Conservation (phyloP, 2,888 invertebrate genomes). For the Hypselothyrea guttata region DNA sequence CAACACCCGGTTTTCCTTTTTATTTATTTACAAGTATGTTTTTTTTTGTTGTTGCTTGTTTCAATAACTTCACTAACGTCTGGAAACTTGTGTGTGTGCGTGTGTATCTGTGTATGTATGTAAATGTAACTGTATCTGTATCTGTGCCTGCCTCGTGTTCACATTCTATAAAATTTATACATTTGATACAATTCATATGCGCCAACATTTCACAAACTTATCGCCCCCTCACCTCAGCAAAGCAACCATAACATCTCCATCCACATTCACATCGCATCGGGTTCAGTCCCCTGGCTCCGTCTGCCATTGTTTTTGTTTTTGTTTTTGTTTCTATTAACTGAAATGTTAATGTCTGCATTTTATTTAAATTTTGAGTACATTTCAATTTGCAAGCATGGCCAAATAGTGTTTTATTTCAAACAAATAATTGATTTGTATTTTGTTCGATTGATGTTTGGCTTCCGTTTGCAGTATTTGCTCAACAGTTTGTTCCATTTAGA, state of each 20-base stretch:
- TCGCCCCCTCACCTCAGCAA: background rate
- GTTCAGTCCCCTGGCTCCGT: slow-evolving; percentile 23
- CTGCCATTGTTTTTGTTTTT: slow-evolving; percentile 1
- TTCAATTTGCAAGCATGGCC: too few relatives aligned
- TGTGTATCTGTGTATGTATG: slow-evolving; percentile 27
- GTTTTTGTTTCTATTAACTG: too few relatives aligned
- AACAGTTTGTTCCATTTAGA: too few relatives aligned
- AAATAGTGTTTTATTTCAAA: too few relatives aligned
- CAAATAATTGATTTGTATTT: too few relatives aligned
- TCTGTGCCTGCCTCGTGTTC: slow-evolving; percentile 35
- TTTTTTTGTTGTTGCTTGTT: slow-evolving; percentile 36
- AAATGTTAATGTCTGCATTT: too few relatives aligned
- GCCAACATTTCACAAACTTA: slow-evolving; percentile 42
- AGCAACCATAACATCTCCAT: slow-evolving; percentile 23
- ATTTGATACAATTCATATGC: slow-evolving; percentile 45
- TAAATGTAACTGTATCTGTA: slow-evolving; percentile 19
- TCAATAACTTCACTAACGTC: slow-evolving; percentile 57
- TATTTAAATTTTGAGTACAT: too few relatives aligned
- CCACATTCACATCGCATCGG: slow-evolving; percentile 32
- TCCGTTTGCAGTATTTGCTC: too few relatives aligned
- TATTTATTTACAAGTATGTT: slow-evolving; percentile 31
- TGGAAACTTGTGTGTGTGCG: slow-evolving; percentile 30
- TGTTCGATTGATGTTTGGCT: too few relatives aligned
- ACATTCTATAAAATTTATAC: slow-evolving; percentile 44
- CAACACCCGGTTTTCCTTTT: slow-evolving; percentile 30